A percentile compares a stretch with the other conserved stretches of the same genome.
These are phyloP conservation scores for Pissodes strobi DNA, from an alignment of 1,140 invertebrate genomes.

Conservation along the genomic window DNA sequence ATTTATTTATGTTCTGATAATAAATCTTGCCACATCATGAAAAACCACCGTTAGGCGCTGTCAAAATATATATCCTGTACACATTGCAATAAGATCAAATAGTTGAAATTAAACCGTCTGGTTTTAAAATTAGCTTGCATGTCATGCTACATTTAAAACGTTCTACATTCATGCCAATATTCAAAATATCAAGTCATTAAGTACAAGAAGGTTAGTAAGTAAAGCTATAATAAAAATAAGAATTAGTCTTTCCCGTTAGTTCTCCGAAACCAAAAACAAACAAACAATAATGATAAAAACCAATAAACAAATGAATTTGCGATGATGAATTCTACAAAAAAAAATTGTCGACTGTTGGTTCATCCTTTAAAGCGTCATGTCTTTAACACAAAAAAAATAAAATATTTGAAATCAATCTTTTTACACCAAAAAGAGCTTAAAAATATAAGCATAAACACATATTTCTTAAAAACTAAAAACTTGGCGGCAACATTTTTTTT, in stretches of 20 bases:
- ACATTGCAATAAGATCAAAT: too few species aligned
- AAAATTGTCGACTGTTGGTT: neutral
- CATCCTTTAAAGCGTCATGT: neutral
- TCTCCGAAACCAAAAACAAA: constrained; percentile 45
- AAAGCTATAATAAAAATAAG: neutral
- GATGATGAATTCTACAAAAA: neutral
- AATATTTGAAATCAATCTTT: neutral
- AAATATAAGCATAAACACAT: too few species aligned
- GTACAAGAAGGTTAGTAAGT: neutral
- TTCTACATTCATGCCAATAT: neutral
- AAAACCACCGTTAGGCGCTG: too few species aligned
- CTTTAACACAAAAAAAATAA: neutral
- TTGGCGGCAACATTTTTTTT: too few species aligned
- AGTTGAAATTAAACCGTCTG: too few species aligned
- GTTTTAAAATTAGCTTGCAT: too few species aligned
- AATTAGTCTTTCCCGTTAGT: constrained; percentile 56
- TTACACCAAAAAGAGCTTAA: too few species aligned
- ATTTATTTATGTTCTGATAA: too few species aligned
- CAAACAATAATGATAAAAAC: constrained; percentile 28
- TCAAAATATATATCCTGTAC: too few species aligned
- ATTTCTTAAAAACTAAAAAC: too few species aligned
- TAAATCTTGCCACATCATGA: too few species aligned
- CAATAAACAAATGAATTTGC: constrained; percentile 14
- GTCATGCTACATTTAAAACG: too few species aligned
- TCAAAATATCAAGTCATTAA: neutral